These are phyloP conservation scores for Eucidaris tribuloides DNA, from an alignment of 35 echinoderm and acorn worm species.

Conservation along the genomic window DNA sequence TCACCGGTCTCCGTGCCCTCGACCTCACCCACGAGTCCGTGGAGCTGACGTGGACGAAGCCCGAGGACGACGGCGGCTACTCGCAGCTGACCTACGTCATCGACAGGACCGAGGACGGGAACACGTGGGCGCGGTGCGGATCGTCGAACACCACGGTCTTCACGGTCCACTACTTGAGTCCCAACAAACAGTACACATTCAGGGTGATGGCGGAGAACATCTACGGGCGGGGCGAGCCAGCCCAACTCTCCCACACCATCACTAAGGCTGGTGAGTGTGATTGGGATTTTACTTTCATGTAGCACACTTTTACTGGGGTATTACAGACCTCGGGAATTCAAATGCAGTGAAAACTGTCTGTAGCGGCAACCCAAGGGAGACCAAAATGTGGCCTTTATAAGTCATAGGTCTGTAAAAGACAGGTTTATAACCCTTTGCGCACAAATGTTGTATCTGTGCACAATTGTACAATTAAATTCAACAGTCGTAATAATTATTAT, in stretches of 20 bases:
- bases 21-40: conserved; percentile 85
- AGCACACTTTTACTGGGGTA: too few relatives aligned
- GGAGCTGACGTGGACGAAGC: conserved; percentile 69
- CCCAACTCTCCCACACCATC: conserved; percentile 75
- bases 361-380: too few relatives aligned
- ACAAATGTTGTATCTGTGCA: too few relatives aligned
- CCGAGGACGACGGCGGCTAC: conserved; percentile 80
- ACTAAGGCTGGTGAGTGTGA: conserved; percentile 60
- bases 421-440: too few relatives aligned
- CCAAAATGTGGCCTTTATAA: too few relatives aligned
- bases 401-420: too few relatives aligned
- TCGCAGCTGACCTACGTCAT: conserved; percentile 62
- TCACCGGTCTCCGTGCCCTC: conserved; percentile 30
- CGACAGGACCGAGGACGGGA: conserved; percentile 50
- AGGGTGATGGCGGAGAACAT: conserved; percentile 85
- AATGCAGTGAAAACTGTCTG: too few relatives aligned
- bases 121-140: conserved; percentile 52
- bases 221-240: conserved; percentile 55
- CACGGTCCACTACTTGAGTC: conserved; percentile 52
- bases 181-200: conserved; percentile 68
- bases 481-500: too few relatives aligned
- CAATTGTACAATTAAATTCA: too few relatives aligned
- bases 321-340: too few relatives aligned
- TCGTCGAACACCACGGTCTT: conserved; percentile 21
- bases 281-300: too few relatives aligned